These are phyloP conservation scores for Amphiprion percula DNA, from an alignment of 2,113 vertebrate species.

Conservation along the genomic window DNA sequence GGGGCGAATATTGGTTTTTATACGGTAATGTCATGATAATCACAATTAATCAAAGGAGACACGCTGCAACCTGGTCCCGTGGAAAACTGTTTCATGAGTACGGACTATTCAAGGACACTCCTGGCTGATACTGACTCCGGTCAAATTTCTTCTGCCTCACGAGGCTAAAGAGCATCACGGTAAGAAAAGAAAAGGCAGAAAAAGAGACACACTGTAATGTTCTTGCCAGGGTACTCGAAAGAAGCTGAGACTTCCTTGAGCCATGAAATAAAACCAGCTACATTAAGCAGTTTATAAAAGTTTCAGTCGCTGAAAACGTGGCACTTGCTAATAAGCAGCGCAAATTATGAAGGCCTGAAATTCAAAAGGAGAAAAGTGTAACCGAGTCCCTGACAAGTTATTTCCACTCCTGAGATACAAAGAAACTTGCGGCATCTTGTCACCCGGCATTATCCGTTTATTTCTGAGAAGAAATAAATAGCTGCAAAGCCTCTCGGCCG, in stretches of 20 bases:
- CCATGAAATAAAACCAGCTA: conserved; percentile 57
- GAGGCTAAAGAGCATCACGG: conserved; percentile 34
- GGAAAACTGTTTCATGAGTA: conserved; percentile 45
- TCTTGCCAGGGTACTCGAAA: conserved; percentile 33
- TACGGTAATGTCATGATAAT: conserved; percentile 45
- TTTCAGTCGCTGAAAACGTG: conserved; percentile 20
- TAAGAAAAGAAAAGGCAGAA: conserved; percentile 49
- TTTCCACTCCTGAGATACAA: conserved; percentile 36
- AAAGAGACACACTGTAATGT: conserved; percentile 47
- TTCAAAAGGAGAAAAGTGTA: conserved; percentile 38
- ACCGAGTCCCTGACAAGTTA: conserved; percentile 27
- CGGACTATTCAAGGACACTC: conserved; percentile 52
- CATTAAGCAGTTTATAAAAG: conserved; percentile 49
- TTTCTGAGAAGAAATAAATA: conserved; percentile 34
- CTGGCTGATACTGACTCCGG: conserved; percentile 28
- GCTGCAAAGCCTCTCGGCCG: conserved; percentile 32
- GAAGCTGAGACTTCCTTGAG: conserved; percentile 31
- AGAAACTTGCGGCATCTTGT: conserved; percentile 30
- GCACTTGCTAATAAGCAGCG: conserved; percentile 31
- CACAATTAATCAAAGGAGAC: conserved; percentile 52
- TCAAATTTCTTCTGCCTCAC: conserved; percentile 41
- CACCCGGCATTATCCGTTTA: conserved; percentile 30
- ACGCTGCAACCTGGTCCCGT: conserved; percentile 28
- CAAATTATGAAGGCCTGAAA: conserved; percentile 51
- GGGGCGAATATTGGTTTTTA: conserved; percentile 43